These are phyloP conservation scores for Aphis craccivora DNA, from an alignment of 1,140 invertebrate species.

Conservation along the genomic window DNA sequence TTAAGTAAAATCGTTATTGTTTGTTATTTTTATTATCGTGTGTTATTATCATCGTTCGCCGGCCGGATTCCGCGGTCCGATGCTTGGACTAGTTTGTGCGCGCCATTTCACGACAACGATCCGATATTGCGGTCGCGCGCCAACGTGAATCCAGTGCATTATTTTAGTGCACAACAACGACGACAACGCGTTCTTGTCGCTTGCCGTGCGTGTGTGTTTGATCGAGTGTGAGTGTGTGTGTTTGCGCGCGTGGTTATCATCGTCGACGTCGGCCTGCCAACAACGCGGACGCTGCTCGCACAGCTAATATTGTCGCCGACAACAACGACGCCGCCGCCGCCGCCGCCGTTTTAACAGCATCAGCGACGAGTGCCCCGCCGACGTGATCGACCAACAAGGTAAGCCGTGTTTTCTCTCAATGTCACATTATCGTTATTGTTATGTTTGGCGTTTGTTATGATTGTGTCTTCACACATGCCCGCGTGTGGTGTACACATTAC, in stretches of 20 bases:
- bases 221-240: neutral
- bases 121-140: constrained; percentile 1
- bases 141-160: constrained; percentile 20
- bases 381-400: constrained; percentile 9
- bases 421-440: neutral
- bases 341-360: neutral
- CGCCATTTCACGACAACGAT: constrained; percentile 13
- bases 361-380: neutral
- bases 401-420: constrained; percentile 14
- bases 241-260: constrained; percentile 37
- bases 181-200: neutral
- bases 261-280: neutral
- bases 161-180: neutral
- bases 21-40: neutral
- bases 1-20: neutral
- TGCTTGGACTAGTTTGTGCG: constrained; percentile 21
- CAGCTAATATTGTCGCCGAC: constrained; percentile 7
- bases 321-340: neutral
- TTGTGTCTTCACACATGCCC: neutral
- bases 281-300: constrained; percentile 11
- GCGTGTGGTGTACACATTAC: neutral
- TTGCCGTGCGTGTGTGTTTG: constrained; percentile 3
- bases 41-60: no score
- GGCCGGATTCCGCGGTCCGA: constrained; percentile 19
- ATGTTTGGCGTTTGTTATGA: neutral